A percentile compares a stretch with the other conserved stretches of the same genome.
phyloP scores from a whole-genome alignment of 2,113 vertebrate species.

The Ceuthmochares aereus region DNA sequence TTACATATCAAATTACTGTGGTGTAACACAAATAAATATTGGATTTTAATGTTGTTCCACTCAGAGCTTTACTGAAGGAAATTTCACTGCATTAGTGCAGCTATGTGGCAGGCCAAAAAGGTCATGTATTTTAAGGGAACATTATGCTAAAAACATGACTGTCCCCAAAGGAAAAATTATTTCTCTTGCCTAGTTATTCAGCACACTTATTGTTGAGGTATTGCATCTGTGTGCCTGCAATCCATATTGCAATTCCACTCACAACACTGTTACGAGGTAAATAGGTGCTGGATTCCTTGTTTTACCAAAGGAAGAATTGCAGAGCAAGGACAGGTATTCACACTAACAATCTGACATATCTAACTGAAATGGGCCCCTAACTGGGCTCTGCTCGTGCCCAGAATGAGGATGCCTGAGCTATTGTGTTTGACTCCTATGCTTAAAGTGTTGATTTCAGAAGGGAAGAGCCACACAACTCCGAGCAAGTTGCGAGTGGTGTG shows the following conservation, averaged over 20 bases:
- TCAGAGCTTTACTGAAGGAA: constrained; percentile 27
- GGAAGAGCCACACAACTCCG: rapidly evolving
- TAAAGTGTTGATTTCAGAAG: rapidly evolving
- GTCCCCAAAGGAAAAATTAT: neutral
- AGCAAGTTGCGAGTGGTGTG: neutral
- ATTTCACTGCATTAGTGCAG: neutral
- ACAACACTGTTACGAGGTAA: neutral
- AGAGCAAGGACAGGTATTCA: neutral
- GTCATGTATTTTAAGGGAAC: neutral
- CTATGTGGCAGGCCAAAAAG: neutral
- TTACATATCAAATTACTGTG: constrained; percentile 53
- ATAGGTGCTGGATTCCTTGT: neutral
- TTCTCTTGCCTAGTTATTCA: neutral
- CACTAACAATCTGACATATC: rapidly evolving
- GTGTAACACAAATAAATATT: constrained; percentile 58
- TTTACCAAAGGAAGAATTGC: neutral
- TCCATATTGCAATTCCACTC: neutral
- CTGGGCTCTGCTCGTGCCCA: neutral
- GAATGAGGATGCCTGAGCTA: neutral
- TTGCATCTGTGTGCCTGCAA: neutral
- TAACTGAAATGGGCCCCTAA: neutral
- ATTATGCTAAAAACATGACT: neutral
- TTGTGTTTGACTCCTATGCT: neutral
- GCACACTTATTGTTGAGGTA: neutral
- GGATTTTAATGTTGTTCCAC: constrained; percentile 41